A percentile compares a stretch with the other conserved stretches of the same genome.
phyloP scores from a whole-genome alignment of 2,113 vertebrate species.

The Condylura cristata region DNA sequence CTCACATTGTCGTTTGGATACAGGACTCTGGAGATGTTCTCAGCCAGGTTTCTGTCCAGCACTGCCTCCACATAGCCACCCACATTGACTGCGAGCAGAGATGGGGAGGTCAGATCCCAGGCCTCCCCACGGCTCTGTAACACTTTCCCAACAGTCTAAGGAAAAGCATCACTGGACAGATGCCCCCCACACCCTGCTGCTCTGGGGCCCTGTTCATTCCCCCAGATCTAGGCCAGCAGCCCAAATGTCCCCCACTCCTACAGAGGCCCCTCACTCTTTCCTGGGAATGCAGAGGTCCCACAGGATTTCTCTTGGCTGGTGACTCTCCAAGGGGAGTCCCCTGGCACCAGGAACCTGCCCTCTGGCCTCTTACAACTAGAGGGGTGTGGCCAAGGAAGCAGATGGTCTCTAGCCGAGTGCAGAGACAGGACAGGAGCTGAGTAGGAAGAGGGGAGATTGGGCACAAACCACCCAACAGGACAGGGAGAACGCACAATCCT shows the following conservation, averaged over 20 bases:
- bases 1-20: constrained; percentile 94
- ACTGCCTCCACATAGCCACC: constrained; percentile 92
- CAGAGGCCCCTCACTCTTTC: not conserved
- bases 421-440: not conserved
- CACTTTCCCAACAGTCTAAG: not conserved
- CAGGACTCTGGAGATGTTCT: constrained; percentile 94
- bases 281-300: rapidly evolving
- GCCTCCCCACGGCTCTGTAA: not conserved
- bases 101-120: not conserved
- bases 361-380: not conserved
- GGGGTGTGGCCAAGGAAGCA: too few species aligned
- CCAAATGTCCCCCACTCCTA: not conserved
- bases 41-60: constrained; percentile 93
- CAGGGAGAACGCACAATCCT: constrained; percentile 87
- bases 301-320: rapidly evolving
- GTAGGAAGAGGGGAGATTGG: rapidly evolving
- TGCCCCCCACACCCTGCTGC: not conserved
- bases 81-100: constrained; percentile 87
- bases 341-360: not conserved
- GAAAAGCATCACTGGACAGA: not conserved
- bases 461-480: not conserved
- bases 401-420: not conserved
- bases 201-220: not conserved
- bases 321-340: not conserved
- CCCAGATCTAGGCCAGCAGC: not conserved